Base-by-base conservation (phyloP, 2,888 invertebrate species). In the Scelioninae gen. 1 region DNA sequence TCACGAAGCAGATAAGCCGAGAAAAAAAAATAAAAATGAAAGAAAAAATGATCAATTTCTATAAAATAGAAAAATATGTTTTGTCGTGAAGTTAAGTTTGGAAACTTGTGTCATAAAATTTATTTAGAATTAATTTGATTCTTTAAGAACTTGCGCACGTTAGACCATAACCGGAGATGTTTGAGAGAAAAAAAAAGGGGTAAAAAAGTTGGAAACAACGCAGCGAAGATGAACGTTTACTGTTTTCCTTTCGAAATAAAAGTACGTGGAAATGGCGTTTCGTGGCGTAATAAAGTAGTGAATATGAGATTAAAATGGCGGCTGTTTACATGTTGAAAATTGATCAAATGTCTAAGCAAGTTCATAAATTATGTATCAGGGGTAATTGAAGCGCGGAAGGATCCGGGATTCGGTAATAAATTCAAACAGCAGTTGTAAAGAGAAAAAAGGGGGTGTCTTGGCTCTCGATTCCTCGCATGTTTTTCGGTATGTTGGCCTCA, bases 331-430 rank as follows among this genome's bases (percentile, higher is more conserved):
- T 51, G 68, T 55, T 15, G 38, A 47, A 58, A 34, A 40, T 60
- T 34, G 51, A 49, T 71, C 38, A 51, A 29, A 51, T 40, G 31
- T 63, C 63, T 62, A 63, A 74, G 47, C 34, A 55, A 34, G 9
- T 56, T 63, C 38, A 74, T 74, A 38, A 63, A 74, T 63, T 10
- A 55, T 74, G 74, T 63, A 63, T 74, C 11, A 63, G 13, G 74
- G 74, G 40, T 74, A 74, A 60, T 60, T 71, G 71, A 71, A 71
- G 58, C 58, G 71, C 9, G 29, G 66, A 45, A 45, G 45, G n/a
- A 65, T 38, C 47, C 51, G 45, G 53, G 11, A 40, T 68, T 66
- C n/a, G 58, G 47, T 47, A 56, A 47, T 58, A 58, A 32, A 69
- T 69, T 47, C 47, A 13, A 58, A 31, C 15, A 11, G 23, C 43